phyloP scores from a whole-genome alignment of 23 tunicate species.

The Clavelina lepadiformis region DNA sequence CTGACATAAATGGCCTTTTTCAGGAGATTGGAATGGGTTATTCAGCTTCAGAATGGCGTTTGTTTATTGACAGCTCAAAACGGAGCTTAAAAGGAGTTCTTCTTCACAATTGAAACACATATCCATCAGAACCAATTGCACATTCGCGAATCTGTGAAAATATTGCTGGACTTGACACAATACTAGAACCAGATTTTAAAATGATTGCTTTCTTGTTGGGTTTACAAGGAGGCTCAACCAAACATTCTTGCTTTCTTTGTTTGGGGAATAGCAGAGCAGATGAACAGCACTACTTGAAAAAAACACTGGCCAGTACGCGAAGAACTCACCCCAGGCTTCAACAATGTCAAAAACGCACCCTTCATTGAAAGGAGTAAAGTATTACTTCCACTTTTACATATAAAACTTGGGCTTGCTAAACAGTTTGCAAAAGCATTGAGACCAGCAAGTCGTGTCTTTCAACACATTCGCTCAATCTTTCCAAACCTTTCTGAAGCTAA shows the following conservation, averaged over 20 bases:
- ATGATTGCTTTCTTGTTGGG: conserved; percentile 16
- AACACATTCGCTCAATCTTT: conserved; percentile 2
- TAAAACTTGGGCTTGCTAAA: conserved; percentile 3
- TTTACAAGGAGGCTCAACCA: conserved; percentile 16
- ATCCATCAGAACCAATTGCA: conserved; percentile 14
- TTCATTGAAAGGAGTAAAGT: not conserved
- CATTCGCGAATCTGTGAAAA: conserved; percentile 12
- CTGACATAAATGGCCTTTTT: conserved; percentile 7
- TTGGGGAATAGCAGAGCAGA: conserved; percentile 18
- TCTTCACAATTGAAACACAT: conserved; percentile 8
- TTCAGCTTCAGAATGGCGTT: conserved; percentile 14
- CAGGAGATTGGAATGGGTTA: conserved; percentile 12
- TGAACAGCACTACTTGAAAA: conserved; percentile 12
- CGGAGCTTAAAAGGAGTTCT: conserved; percentile 21
- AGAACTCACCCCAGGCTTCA: conserved; percentile 10
- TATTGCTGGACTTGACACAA: conserved; percentile 13
- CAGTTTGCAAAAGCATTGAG: not conserved
- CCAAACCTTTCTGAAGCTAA: conserved; percentile 3
- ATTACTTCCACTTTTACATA: not conserved
- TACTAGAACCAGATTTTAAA: conserved; percentile 16
- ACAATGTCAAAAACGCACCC: not conserved
- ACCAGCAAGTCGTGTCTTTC: conserved; percentile 2
- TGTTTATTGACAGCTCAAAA: conserved; percentile 18
- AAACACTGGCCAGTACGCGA: not conserved
- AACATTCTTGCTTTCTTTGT: conserved; percentile 15